Percentiles rank a stretch among this genome's conserved stretches.
phyloP scores from a whole-genome alignment of 2,797 vertebrate genomes.

The Melanotaenia nigrans region DNA sequence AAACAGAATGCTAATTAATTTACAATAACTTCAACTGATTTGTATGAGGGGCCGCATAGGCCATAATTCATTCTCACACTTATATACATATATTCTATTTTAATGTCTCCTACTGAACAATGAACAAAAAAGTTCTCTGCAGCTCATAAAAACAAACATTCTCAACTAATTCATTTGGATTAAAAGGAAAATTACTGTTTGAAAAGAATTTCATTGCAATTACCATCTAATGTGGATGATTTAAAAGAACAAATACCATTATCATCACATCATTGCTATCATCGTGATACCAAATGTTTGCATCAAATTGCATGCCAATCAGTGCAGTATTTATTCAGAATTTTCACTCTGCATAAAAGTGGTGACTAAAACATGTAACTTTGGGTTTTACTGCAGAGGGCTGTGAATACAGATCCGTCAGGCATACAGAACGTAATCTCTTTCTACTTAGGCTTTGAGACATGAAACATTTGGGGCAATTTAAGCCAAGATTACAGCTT shows the following conservation, averaged over 20 bases:
- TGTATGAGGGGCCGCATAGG: too few relatives aligned
- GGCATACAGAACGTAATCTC: slow-evolving; percentile 19
- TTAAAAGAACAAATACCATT: neutral
- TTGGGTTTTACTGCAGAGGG: slow-evolving; percentile 11
- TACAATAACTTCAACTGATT: neutral
- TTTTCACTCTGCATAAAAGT: slow-evolving; percentile 5
- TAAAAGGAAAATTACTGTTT: neutral
- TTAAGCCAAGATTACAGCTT: slow-evolving; percentile 37
- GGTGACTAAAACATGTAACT: slow-evolving; percentile 11
- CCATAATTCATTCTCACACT: too few relatives aligned
- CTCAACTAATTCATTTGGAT: neutral
- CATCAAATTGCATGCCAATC: neutral
- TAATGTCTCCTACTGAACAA: neutral
- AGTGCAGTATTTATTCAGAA: slow-evolving; percentile 1
- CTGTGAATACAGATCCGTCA: slow-evolving; percentile 23
- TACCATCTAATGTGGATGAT: neutral
- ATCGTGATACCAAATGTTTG: neutral
- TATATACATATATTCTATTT: neutral
- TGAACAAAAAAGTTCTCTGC: neutral
- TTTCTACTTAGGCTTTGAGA: slow-evolving; percentile 33
- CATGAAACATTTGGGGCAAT: slow-evolving; percentile 42
- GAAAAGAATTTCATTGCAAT: slow-evolving; percentile 5
- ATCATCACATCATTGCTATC: neutral
- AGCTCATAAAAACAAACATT: neutral
- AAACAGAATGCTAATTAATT: neutral